Base-by-base conservation (phyloP, 2,888 invertebrate species). In the Crossocerus cetratus region DNA sequence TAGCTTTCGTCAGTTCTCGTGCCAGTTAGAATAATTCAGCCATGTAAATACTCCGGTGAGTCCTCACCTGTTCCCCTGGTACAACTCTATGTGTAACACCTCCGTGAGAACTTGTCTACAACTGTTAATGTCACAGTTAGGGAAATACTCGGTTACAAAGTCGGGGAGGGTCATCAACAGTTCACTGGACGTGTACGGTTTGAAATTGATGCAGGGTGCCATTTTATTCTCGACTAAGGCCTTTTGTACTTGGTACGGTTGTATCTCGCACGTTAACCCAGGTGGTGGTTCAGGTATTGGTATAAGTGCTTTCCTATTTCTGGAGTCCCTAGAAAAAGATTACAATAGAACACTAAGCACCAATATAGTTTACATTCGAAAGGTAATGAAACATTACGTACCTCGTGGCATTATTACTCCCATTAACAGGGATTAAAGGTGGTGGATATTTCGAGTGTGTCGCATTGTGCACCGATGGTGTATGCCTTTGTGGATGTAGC, bases 181-280 rank as follows among this genome's bases (percentile, higher is more conserved):
- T 89, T 96, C 96, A 21, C 94, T 93, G 90, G 95, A 95, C 81
- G 94, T 93, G 91, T 94, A 96, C 16, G 96, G 95, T 91, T 96
- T 96, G 91, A 95, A 94, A 91, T 97, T 97, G 87, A 97, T 96
- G 91, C 96, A 96, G 65, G 95, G 95, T 82, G 97, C 94, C 93
- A 96, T 93, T 85, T 94, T 94, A 86, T 94, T 95, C 87, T 95
- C 95, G 66, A 97, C 94, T 75, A 95, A 92, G 54, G 95, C 96
- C 87, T 95, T 95, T 86, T 96, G 96, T 58, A 96, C 92, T 92
- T 93, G 91, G 43, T 88, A 88, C 62, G 86, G 86, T 74, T 87
- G 89, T 20, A 87, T 87, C 74, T 88, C 86, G 70, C 88, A 87
- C 86, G 93, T 93, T 87, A 93, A 92, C 32, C 32, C 32, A 74